A percentile compares a stretch with the other conserved stretches of the same genome.
Conservation (phyloP, 2,113 vertebrate species). For the Heliornis fulica region DNA sequence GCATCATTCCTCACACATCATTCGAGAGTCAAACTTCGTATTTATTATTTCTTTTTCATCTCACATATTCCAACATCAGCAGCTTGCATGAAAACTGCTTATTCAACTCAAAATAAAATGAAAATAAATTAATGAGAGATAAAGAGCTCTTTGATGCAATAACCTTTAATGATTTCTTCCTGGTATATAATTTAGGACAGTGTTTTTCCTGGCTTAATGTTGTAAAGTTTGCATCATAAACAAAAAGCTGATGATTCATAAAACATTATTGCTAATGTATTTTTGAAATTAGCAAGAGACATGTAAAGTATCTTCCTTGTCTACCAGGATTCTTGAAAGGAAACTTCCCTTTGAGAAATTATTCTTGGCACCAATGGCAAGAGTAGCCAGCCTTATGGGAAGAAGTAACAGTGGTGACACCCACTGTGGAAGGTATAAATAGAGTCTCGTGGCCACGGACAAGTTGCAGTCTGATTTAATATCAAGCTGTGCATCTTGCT, state of each 20-base stretch:
- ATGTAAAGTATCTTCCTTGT: conserved; percentile 59
- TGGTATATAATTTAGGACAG: conserved; percentile 61
- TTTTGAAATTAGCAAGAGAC: conserved; percentile 65
- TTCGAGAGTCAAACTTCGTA: neutral
- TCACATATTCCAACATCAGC: conserved; percentile 24
- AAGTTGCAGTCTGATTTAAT: conserved; percentile 32
- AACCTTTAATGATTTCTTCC: conserved; percentile 67
- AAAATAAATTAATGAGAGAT: conserved; percentile 61
- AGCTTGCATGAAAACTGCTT: conserved; percentile 47
- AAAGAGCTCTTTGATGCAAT: conserved; percentile 60
- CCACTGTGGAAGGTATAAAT: conserved; percentile 70
- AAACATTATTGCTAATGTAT: conserved; percentile 55
- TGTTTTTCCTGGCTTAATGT: conserved; percentile 57
- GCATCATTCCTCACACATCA: conserved; percentile 39
- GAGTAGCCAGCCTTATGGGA: conserved; percentile 58
- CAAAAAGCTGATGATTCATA: conserved; percentile 65
- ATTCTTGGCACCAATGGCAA: conserved; percentile 56
- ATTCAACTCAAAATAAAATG: conserved; percentile 58
- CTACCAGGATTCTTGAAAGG: conserved; percentile 61
- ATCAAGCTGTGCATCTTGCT: conserved; percentile 53
- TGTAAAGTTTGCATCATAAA: conserved; percentile 61
- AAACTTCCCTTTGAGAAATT: conserved; percentile 71
- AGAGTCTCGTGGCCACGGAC: neutral
- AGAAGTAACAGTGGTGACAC: conserved; percentile 48
- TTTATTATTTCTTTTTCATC: conserved; percentile 32